Base-by-base conservation (phyloP, 2,113 vertebrate genomes). In the Xiphophorus maculatus region DNA sequence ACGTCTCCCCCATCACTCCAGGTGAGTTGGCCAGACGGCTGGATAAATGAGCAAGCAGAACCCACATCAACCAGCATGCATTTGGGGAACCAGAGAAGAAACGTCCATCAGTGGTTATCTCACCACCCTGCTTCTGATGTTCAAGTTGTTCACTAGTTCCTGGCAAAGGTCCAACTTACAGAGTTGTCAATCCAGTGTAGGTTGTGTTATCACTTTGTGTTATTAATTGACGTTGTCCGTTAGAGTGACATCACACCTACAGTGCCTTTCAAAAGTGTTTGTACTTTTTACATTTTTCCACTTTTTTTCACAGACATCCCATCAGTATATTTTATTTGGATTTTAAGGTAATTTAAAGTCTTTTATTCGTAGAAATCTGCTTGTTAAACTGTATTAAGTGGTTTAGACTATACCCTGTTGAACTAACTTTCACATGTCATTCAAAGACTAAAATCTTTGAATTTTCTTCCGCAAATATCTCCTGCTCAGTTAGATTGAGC, bases 1-100 rank as follows among this genome's bases (percentile, higher is more conserved):
- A 96, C 94, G 85, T 94, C 88, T 94, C 92, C 93, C 90, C 92
- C 94, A 95, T 95, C 96, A 93, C 94, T 95, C 93, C 94, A 92
- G 94, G 93, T 69, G 91, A 93, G 94, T 91, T 91, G 85, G 87
- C 93, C 94, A 92, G 95, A 95, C 93, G 91, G 76, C 90, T 84
- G 95, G 96, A 96, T 95, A 94, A 96, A 96, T 95, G 93, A 94
- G 93, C 86, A 79, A 89, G 87, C 84, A 69, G 80, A 78, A 79
- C 78, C 82, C 86, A 87, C 79, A 85, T 86, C 85, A 85, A 67
- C 87, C 77, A 48, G 82, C 82, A 81, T 89, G 90, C 88, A 79
- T 88, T 79, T 80, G 83, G 88, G 88, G 88, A 86, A 90, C 85
- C 84, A 80, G 84, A 91, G 91, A 89, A 93, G 82, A 90, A 86